Conservation (phyloP, 1,140 invertebrate genomes). For the Lordiphosa clarofinis region DNA sequence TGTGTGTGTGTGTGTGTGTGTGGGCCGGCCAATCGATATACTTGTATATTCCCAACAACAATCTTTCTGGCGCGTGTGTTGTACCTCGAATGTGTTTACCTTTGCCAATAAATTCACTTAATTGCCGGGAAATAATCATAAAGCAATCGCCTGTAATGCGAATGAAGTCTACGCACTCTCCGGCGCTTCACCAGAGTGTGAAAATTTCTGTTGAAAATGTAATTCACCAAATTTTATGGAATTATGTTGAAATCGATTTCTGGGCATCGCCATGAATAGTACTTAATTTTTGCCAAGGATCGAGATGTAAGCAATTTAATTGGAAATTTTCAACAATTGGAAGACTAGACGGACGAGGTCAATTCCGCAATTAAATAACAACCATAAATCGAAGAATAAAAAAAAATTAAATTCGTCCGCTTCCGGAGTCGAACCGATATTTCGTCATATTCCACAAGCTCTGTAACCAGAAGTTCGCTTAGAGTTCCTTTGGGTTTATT, state of each 20-base stretch:
- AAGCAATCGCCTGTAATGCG: slow-evolving; percentile 73
- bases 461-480: no score
- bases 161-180: slow-evolving; percentile 1
- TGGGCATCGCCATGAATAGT: slow-evolving; percentile 16
- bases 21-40: slow-evolving; percentile 57
- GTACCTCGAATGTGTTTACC: slow-evolving; percentile 51
- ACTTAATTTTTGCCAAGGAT: no score
- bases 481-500: no score
- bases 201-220: slow-evolving; percentile 29
- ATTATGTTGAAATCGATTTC: slow-evolving; percentile 64
- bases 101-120: slow-evolving; percentile 78
- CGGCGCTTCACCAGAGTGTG: background rate
- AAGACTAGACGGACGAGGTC: no score
- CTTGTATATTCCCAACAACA: slow-evolving; percentile 17
- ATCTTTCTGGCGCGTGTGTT: slow-evolving; percentile 16
- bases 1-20: slow-evolving; percentile 46
- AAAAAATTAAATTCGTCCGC: no score
- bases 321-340: no score
- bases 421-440: no score
- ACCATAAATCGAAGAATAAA: no score
- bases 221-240: slow-evolving; percentile 47
- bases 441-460: no score
- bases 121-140: slow-evolving; percentile 79
- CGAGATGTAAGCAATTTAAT: no score
- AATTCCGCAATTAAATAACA: no score